These are phyloP conservation scores for Zosterops hypoxanthus DNA, from an alignment of 2,113 vertebrate genomes.

Conservation along the genomic window DNA sequence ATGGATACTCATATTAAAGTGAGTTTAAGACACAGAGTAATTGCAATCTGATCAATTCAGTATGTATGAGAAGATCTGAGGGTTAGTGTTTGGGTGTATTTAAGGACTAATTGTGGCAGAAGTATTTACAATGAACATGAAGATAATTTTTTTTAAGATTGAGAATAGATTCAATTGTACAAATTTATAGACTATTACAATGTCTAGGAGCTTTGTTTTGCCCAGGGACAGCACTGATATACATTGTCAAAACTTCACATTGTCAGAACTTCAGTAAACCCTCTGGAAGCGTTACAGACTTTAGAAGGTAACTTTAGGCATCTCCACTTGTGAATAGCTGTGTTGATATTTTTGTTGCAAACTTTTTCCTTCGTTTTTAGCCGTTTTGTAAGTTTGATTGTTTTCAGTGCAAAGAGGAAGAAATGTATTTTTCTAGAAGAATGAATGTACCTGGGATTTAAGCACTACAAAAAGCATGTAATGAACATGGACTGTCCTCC, in stretches of 20 bases:
- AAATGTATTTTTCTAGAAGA: constrained; percentile 49
- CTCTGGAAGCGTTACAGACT: not conserved
- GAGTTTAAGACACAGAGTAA: not conserved
- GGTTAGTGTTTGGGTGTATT: not conserved
- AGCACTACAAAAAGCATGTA: not conserved
- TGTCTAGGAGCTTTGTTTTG: not conserved
- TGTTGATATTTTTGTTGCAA: constrained; percentile 1
- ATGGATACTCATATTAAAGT: not conserved
- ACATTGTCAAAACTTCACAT: not conserved
- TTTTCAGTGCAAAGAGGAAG: not conserved
- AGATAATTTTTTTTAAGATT: not conserved
- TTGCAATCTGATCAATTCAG: not conserved
- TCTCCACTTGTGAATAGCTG: not conserved
- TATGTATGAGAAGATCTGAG: not conserved
- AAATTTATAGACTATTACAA: not conserved
- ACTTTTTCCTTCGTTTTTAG: not conserved
- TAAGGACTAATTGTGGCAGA: not conserved
- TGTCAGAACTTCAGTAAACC: not conserved
- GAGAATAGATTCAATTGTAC: not conserved
- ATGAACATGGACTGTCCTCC: not conserved
- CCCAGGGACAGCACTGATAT: not conserved
- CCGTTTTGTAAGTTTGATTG: not conserved
- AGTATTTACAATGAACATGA: not conserved
- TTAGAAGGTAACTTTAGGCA: not conserved
- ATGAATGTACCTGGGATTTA: constrained; percentile 10